phyloP scores from a whole-genome alignment of 2,797 vertebrate species.

The Hyperoplus immaculatus region DNA sequence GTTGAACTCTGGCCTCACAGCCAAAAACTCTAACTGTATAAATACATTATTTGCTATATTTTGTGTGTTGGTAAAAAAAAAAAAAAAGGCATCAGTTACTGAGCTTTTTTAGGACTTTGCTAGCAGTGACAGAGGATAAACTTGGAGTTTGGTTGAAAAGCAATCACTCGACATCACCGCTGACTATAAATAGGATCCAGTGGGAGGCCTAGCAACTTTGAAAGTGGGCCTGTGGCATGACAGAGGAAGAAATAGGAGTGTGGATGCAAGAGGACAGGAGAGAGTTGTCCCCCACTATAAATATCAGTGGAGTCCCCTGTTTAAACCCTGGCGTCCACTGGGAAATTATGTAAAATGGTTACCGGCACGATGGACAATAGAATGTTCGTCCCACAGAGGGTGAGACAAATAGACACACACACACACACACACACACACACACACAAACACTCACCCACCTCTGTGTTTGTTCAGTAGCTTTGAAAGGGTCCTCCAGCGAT shows the following conservation, averaged over 20 bases:
- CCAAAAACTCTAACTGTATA: neutral
- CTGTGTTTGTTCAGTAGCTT: neutral
- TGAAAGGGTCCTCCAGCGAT: neutral
- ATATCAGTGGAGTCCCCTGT: conserved; percentile 1
- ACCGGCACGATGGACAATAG: conserved; percentile 19
- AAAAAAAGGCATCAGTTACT: neutral
- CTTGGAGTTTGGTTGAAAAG: neutral
- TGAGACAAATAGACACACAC: neutral
- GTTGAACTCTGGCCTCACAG: neutral
- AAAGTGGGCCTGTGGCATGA: neutral
- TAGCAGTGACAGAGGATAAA: conserved; percentile 1
- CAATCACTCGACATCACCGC: neutral
- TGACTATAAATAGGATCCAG: neutral
- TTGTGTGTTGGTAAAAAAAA: neutral
- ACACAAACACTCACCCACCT: neutral
- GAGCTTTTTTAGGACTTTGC: neutral
- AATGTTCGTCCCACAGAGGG: neutral
- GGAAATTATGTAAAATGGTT: conserved; percentile 23
- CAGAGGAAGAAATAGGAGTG: conserved; percentile 6
- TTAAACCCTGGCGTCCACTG: conserved; percentile 19
- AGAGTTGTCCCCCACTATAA: neutral
- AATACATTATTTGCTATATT: neutral
- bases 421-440: neutral
- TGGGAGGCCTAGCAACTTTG: neutral
- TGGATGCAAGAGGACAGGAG: neutral